Base-by-base conservation (phyloP, 2,113 vertebrate species). In the Casuarius casuarius region DNA sequence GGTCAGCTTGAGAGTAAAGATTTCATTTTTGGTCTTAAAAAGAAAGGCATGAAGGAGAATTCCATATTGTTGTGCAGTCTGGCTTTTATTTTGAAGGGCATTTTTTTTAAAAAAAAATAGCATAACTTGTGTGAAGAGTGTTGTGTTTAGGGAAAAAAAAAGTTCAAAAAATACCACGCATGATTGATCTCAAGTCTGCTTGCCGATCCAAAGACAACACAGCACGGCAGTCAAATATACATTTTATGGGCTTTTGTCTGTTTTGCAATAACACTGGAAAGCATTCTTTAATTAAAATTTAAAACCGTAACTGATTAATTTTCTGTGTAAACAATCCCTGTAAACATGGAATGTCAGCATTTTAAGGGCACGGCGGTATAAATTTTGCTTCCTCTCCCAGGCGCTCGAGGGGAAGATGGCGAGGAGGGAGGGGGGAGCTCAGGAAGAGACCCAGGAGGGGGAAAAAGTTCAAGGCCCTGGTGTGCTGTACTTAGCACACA, bases 261-360 rank as follows among this genome's bases (percentile, higher is more conserved):
- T 98, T 97, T 98, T 98, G 97, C 95, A 98, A 97, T 98, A 98
- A 98, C 97, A 98, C 96, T 96, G 95, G 97, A 98, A 98, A 98
- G 97, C 97, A 98, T 97, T 98, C 98, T 98, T 98, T 98, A 98
- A 98, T 98, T 98, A 98, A 98, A 98, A 98, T 98, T 98, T 98
- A 98, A 98, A 98, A 98, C 98, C 96, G 97, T 98, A 98, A 98
- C 98, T 98, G 98, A 98, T 98, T 98, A 98, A 98, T 98, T 98
- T 98, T 98, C 98, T 98, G 96, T 98, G 97, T 97, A 98, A 98
- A 98, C 98, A 98, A 95, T 96, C 96, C 75, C 82, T 97, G 97
- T 98, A 98, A 98, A 98, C 97, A 98, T 90, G 93, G 96, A 89
- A 98, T 97, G 98, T 98, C 98, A 98, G 98, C 98, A 94, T 97